Conservation (phyloP, 2,113 vertebrate species). For the Morone chrysops region DNA sequence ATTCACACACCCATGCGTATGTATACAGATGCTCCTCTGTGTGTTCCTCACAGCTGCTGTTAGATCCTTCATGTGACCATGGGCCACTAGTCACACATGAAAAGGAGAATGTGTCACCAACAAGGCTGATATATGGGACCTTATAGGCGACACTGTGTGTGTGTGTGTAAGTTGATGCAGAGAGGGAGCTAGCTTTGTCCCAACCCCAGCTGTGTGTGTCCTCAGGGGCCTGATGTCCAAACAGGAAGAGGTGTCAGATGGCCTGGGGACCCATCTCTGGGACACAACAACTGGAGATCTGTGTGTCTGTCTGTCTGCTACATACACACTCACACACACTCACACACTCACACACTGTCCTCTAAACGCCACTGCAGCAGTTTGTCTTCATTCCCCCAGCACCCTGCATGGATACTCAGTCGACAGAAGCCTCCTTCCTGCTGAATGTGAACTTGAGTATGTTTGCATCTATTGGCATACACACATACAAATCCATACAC, state of each 20-base stretch:
- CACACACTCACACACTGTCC: slow-evolving; percentile 32
- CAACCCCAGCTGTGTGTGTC: slow-evolving; percentile 70
- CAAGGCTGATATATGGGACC: slow-evolving; percentile 63
- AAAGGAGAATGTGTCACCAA: slow-evolving; percentile 68
- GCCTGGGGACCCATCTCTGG: slow-evolving; percentile 58
- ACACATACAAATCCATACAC: slow-evolving; percentile 31
- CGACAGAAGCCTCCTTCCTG: slow-evolving; percentile 62
- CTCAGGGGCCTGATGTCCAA: slow-evolving; percentile 72
- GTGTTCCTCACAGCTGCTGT: slow-evolving; percentile 69
- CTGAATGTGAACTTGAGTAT: slow-evolving; percentile 34
- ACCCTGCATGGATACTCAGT: slow-evolving; percentile 63
- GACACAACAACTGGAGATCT: slow-evolving; percentile 68
- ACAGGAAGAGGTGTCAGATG: slow-evolving; percentile 80
- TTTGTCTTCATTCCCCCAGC: slow-evolving; percentile 67
- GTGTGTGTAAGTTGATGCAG: slow-evolving; percentile 27
- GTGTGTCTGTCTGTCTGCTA: slow-evolving; percentile 12
- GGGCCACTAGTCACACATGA: slow-evolving; percentile 65
- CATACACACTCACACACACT: neutral
- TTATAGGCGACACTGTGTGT: slow-evolving; percentile 30
- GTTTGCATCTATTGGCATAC: slow-evolving; percentile 58
- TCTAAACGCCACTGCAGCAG: slow-evolving; percentile 55
- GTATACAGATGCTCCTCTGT: slow-evolving; percentile 71
- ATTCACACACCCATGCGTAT: slow-evolving; percentile 17
- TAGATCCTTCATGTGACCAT: slow-evolving; percentile 70
- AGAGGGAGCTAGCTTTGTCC: slow-evolving; percentile 57